These are phyloP conservation scores for Suncus etruscus DNA, from an alignment of 2,113 vertebrate species.

Conservation along the genomic window DNA sequence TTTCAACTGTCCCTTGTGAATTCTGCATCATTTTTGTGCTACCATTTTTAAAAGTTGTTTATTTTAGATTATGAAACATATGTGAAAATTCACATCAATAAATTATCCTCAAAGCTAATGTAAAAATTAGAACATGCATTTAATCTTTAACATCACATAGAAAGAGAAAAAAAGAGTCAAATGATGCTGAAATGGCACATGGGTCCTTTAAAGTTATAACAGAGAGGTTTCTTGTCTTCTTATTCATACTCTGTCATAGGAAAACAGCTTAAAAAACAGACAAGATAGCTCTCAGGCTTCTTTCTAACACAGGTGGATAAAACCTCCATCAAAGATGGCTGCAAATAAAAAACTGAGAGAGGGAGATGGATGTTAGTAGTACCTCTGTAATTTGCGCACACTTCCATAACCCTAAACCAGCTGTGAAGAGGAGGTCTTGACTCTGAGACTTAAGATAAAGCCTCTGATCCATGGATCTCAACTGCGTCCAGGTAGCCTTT, in stretches of 20 bases:
- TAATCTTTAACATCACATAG: conserved; percentile 40
- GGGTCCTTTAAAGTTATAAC: conserved; percentile 45
- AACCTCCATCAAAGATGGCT: conserved; percentile 11
- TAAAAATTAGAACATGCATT: conserved; percentile 44
- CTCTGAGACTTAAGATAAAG: rapidly evolving
- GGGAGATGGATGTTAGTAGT: rapidly evolving
- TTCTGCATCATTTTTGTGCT: conserved; percentile 36
- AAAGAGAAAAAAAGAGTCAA: conserved; percentile 46
- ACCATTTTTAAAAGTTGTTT: conserved; percentile 49
- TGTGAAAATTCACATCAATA: conserved; percentile 40
- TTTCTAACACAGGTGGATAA: conserved; percentile 61
- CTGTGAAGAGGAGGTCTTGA: neutral
- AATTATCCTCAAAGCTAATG: conserved; percentile 57
- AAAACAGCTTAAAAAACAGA: conserved; percentile 77
- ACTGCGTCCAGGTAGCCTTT: rapidly evolving
- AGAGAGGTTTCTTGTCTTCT: conserved; percentile 71
- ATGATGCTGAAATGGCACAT: conserved; percentile 21
- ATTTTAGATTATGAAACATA: conserved; percentile 23
- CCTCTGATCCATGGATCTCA: neutral
- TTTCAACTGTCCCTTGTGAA: conserved; percentile 27
- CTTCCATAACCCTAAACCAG: neutral
- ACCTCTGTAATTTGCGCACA: neutral
- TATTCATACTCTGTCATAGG: conserved; percentile 67
- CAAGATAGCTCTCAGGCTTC: conserved; percentile 70
- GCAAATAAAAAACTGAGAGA: conserved; percentile 39